A percentile compares a stretch with the other conserved stretches of the same genome.
phyloP scores from a whole-genome alignment of 2,797 vertebrate genomes.

The Tenualosa ilisha region DNA sequence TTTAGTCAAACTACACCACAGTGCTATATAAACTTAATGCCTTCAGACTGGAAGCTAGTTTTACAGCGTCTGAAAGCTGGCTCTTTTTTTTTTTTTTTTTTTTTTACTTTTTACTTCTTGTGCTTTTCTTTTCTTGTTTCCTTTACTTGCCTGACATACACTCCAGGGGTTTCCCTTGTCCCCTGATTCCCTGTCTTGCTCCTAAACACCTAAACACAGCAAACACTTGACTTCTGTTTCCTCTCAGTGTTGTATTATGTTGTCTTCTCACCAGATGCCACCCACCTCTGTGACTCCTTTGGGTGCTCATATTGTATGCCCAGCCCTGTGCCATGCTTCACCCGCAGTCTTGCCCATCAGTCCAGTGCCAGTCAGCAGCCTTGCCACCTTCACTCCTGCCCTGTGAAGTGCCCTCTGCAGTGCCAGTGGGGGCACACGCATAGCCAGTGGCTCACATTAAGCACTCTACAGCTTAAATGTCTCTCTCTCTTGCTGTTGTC shows the following conservation, averaged over 20 bases:
- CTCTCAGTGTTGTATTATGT: neutral
- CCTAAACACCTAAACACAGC: slow-evolving; percentile 8
- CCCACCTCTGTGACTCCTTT: neutral
- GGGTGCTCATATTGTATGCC: too few species aligned
- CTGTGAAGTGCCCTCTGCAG: too few species aligned
- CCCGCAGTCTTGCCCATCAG: too few species aligned
- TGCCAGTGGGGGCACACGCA: too few species aligned
- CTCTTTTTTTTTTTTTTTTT: neutral
- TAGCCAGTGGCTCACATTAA: too few species aligned
- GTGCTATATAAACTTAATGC: slow-evolving; percentile 28
- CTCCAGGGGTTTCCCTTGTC: slow-evolving; percentile 17
- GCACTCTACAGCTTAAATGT: too few species aligned
- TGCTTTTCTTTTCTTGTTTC: neutral
- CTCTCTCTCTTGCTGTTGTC: too few species aligned
- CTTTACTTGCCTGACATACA: slow-evolving; percentile 12
- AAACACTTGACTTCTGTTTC: neutral
- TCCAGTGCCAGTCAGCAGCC: too few species aligned
- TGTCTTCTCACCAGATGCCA: neutral
- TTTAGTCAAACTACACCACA: slow-evolving; percentile 9
- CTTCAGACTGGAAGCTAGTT: slow-evolving; percentile 36
- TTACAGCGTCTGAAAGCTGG: neutral
- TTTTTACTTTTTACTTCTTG: neutral
- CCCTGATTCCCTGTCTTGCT: neutral
- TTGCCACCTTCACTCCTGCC: too few species aligned
- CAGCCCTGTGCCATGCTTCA: too few species aligned